phyloP scores from a whole-genome alignment of 2,888 invertebrate genomes.

The Diplazon laetatorius region DNA sequence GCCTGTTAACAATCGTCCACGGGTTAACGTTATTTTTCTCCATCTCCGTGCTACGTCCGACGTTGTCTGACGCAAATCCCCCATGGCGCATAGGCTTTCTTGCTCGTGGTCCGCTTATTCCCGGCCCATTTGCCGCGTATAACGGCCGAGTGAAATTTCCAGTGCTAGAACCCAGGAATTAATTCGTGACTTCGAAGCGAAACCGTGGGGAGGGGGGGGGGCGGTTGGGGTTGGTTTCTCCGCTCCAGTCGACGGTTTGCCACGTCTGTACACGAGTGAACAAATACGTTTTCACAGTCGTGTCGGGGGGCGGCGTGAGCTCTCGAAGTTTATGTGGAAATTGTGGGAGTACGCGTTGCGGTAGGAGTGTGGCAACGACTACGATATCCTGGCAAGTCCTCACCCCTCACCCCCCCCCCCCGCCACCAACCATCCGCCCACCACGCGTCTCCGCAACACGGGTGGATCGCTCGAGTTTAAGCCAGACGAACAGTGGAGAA shows the following conservation, averaged over 20 bases:
- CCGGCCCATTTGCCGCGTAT: slow-evolving; percentile 55
- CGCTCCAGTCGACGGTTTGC: neutral
- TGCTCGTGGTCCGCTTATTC: slow-evolving; percentile 35
- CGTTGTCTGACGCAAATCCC: slow-evolving; percentile 8
- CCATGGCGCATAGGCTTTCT: slow-evolving; percentile 25
- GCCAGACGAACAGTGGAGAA: slow-evolving; percentile 38
- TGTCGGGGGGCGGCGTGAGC: slow-evolving; percentile 30
- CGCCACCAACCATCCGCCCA: no score
- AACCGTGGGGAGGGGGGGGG: no score
- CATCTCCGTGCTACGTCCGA: slow-evolving; percentile 24
- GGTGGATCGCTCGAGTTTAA: slow-evolving; percentile 37
- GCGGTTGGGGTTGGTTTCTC: no score
- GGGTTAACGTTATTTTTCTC: slow-evolving; percentile 14
- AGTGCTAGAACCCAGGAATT: slow-evolving; percentile 48
- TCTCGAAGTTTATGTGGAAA: slow-evolving; percentile 20
- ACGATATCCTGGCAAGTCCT: slow-evolving; percentile 42
- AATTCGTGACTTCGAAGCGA: slow-evolving; percentile 37
- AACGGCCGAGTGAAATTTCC: slow-evolving; percentile 54
- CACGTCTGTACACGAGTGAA: slow-evolving; percentile 6
- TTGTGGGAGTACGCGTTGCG: neutral
- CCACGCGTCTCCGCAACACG: slow-evolving; percentile 19
- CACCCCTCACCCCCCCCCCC: no score
- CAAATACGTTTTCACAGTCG: neutral
- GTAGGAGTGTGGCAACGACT: slow-evolving; percentile 19
- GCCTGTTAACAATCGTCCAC: slow-evolving; percentile 1